phyloP scores from a whole-genome alignment of 2,888 invertebrate genomes.

The Anthrax anthrax region DNA sequence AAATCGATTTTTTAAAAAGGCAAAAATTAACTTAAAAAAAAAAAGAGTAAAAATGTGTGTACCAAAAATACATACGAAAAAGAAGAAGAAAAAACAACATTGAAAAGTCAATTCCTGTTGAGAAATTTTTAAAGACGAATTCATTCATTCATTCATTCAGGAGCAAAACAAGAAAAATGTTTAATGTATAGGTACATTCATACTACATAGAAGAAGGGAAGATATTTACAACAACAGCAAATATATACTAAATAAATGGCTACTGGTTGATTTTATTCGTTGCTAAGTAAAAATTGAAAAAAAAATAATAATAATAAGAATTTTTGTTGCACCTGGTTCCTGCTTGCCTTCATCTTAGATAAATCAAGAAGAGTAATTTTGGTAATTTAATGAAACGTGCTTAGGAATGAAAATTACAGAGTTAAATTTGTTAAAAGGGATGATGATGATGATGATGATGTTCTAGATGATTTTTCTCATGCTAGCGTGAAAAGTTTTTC shows the following conservation, averaged over 20 bases:
- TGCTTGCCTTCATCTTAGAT: conserved; percentile 2
- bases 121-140: conserved; percentile 5
- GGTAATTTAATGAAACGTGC: conserved; percentile 10
- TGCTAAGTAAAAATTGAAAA: background rate
- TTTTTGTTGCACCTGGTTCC: conserved; percentile 10
- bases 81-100: no score
- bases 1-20: no score
- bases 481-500: conserved; percentile 1
- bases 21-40: no score
- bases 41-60: no score
- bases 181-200: no score
- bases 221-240: no score
- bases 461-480: conserved; percentile 1
- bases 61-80: no score
- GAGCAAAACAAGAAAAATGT: conserved; percentile 1
- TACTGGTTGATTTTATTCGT: no score
- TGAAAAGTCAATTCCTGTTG: conserved; percentile 5
- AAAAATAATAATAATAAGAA: no score
- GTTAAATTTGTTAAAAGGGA: background rate
- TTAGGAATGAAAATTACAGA: conserved; percentile 3
- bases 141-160: conserved; percentile 1
- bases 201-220: no score
- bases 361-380: conserved; percentile 7
- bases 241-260: no score
- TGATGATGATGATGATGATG: no score